Conservation (phyloP, 2,797 vertebrate genomes). For the Botia kubotai region DNA sequence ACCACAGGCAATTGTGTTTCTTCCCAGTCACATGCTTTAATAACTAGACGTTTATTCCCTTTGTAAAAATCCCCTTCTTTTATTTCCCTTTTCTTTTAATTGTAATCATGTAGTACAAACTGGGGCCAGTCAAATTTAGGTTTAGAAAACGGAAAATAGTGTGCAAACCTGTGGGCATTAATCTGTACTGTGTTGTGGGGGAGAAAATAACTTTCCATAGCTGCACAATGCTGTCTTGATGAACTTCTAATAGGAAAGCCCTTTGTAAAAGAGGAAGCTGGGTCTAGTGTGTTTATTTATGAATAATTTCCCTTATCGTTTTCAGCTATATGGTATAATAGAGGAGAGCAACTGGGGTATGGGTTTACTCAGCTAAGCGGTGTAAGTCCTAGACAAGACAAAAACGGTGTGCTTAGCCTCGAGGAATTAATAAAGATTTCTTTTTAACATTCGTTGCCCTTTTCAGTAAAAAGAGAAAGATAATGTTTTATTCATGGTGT, state of each 20-base stretch:
- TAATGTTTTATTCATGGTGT: slow-evolving; percentile 75
- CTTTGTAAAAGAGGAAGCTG: slow-evolving; percentile 8
- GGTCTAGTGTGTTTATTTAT: slow-evolving; percentile 16
- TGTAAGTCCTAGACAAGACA: slow-evolving; percentile 26
- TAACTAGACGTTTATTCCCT: not conserved
- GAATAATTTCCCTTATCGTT: slow-evolving; percentile 1
- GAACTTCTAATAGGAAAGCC: slow-evolving; percentile 1
- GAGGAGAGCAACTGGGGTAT: slow-evolving; percentile 2
- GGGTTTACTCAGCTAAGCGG: slow-evolving; percentile 20
- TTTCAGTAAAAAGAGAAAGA: slow-evolving; percentile 11
- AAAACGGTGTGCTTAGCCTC: slow-evolving; percentile 50
- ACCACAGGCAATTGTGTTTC: not conserved
- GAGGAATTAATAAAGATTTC: slow-evolving; percentile 37
- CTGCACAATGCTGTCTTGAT: slow-evolving; percentile 2
- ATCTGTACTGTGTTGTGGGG: not conserved
- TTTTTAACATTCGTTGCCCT: slow-evolving; percentile 50
- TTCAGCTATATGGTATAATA: not conserved
- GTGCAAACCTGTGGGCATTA: slow-evolving; percentile 24
- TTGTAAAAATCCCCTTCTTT: slow-evolving; percentile 20
- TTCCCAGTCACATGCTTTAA: not conserved
- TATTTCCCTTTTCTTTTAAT: slow-evolving; percentile 36
- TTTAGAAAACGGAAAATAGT: not conserved
- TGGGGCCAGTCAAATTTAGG: slow-evolving; percentile 1
- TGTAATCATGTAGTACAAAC: not conserved
- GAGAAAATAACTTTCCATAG: slow-evolving; percentile 13